Base-by-base conservation (phyloP, 2,888 invertebrate genomes). In the Odontothrips loti region DNA sequence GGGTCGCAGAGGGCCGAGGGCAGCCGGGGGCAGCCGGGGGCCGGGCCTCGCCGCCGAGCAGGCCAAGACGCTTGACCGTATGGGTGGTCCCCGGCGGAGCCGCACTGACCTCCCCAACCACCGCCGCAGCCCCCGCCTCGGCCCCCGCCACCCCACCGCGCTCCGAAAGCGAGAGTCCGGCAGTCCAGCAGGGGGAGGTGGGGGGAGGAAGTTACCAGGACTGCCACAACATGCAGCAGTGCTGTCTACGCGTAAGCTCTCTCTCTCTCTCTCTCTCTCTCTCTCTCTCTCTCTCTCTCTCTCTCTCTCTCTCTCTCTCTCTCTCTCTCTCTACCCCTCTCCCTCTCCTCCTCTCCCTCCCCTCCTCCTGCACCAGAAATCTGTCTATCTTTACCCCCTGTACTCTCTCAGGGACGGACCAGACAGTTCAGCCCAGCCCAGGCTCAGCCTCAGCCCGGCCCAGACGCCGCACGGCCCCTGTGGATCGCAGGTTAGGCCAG, bases 161-260 rank as follows among this genome's bases (percentile, higher is more conserved):
- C 10, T 20, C 51, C 51, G 68, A 75, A 75, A 75, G 68, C 68
- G 68, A 75, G 68, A 75, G 68, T 75, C 23, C 68, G 27, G 63
- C 15, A 20, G 63, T 63, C 48, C 48, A 48, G 48, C 48, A 9
- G 63, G n/a, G n/a, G 63, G 63, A 9, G n/a, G 68, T 27, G 68
- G 10, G 68, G 4, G 68, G 23, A 12, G 68, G 9, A 27, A 27
- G 68, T 27, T 23, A 1, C 23, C 68, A 23, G 68, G 68, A n/a
- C 68, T 75, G 68, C 68, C 68, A 75, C 68, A 75, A 75, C 68
- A 75, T 75, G 27, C 68, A 27, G 68, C 23, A 27, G 27, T 27
- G 27, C 68, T 17, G 51, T 17, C 51, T 12, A 12, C 51, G 15
- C 51, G 51, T 17, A n/a, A 63, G 68, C 51, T 51, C 51, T 51